Evolutionary conservation across 2,113 vertebrate genomes (phyloP).

Genomic region (Phalacrocorax carbo): DNA sequence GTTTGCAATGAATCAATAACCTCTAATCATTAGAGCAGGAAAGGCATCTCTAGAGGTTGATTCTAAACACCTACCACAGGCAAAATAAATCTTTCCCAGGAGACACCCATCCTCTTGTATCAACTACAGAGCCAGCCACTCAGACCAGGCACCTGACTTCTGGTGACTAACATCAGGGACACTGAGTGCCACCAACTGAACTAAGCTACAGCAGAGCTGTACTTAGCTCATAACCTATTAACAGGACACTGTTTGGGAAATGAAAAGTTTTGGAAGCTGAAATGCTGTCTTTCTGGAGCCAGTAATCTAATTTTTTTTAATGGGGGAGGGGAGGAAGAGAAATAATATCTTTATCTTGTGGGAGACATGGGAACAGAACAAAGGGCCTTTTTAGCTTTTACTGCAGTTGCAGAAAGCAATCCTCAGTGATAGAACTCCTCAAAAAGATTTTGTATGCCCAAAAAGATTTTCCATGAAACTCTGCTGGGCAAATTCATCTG

Average conservation of each 20-base stretch:
- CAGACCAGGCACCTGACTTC: neutral
- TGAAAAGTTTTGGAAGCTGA: neutral
- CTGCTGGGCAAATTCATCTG: conserved; percentile 41
- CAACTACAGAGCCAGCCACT: fast-evolving
- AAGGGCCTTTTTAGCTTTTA: neutral
- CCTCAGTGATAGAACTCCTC: neutral
- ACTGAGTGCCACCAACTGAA: neutral
- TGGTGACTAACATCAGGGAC: neutral
- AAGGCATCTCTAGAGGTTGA: neutral
- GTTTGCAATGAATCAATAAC: neutral
- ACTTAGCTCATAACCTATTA: neutral
- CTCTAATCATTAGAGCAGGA: neutral
- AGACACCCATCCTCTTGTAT: neutral
- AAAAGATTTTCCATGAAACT: neutral
- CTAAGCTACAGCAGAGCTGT: neutral
- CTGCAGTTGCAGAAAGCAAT: neutral
- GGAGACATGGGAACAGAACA: neutral
- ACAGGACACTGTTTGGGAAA: neutral
- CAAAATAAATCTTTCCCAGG: neutral
- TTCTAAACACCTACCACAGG: neutral
- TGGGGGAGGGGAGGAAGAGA: neutral
- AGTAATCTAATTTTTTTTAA: neutral
- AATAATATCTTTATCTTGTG: neutral
- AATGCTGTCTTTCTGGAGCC: neutral
- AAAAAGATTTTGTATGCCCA: neutral